Evolutionary conservation across 2,113 vertebrate species (phyloP).

Genomic region (Bucco capensis): DNA sequence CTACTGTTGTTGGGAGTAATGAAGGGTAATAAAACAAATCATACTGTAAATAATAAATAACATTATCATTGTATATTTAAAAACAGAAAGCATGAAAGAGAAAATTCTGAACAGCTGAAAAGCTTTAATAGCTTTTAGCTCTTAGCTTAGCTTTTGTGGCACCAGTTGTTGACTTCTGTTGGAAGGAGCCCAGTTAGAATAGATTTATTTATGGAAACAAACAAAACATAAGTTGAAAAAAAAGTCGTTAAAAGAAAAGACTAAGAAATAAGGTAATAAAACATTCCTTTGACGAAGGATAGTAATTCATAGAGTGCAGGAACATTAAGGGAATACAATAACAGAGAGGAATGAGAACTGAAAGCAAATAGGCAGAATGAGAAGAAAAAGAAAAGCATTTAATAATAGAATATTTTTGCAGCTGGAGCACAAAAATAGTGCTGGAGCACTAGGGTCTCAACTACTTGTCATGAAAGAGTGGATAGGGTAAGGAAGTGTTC

Average conservation of each 20-base stretch:
- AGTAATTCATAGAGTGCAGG: neutral
- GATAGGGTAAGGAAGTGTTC: neutral
- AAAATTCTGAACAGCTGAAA: neutral
- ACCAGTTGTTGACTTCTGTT: neutral
- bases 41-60: slow-evolving; percentile 60
- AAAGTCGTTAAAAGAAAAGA: neutral
- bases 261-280: neutral
- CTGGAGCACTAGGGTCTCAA: neutral
- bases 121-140: neutral
- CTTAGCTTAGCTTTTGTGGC: neutral
- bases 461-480: neutral
- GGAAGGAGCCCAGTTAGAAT: neutral
- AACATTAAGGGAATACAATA: neutral
- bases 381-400: neutral
- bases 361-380: neutral
- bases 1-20: neutral
- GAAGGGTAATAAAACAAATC: slow-evolving; percentile 22
- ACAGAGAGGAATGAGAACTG: neutral
- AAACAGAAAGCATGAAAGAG: neutral
- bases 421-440: neutral
- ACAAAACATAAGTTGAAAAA: neutral
- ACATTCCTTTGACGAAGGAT: neutral
- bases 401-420: slow-evolving; percentile 43
- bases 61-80: neutral
- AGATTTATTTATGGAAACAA: neutral